A percentile compares a stretch with the other conserved stretches of the same genome.
Conservation (phyloP, 1,140 invertebrate species). For the Olivierus martensii region DNA sequence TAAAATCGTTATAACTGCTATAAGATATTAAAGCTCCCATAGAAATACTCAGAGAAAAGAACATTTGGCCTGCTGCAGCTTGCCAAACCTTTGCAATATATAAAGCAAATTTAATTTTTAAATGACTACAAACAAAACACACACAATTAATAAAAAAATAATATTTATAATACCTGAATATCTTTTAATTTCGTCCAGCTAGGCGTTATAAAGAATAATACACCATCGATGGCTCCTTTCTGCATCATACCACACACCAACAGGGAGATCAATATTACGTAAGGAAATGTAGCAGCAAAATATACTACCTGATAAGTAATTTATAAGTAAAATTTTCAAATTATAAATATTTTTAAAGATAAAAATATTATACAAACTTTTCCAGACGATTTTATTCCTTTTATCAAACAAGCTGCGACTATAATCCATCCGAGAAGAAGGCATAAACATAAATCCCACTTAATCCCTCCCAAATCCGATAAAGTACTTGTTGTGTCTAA, state of each 20-base stretch:
- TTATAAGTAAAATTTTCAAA: conserved; percentile 11
- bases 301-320: conserved; percentile 32
- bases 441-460: conserved; percentile 83
- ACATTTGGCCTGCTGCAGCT: conserved; percentile 36
- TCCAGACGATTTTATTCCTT: conserved; percentile 50
- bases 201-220: conserved; percentile 33
- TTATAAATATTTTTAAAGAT: not conserved
- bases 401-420: conserved; percentile 42
- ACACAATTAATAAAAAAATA: too few relatives aligned
- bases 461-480: conserved; percentile 63
- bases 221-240: conserved; percentile 35
- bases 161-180: conserved; percentile 27
- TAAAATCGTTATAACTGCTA: conserved; percentile 35
- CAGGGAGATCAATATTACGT: conserved; percentile 30
- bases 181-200: conserved; percentile 29
- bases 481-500: conserved; percentile 73
- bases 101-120: too few relatives aligned
- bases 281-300: conserved; percentile 36
- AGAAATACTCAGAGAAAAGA: conserved; percentile 35
- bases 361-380: conserved; percentile 40
- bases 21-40: conserved; percentile 39
- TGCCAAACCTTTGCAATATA: conserved; percentile 28
- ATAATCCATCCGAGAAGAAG: conserved; percentile 43
- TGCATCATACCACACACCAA: conserved; percentile 30
- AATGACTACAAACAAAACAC: too few relatives aligned